These are phyloP conservation scores for Papilio polyxenes DNA, from an alignment of 1,140 invertebrate species.

Conservation along the genomic window DNA sequence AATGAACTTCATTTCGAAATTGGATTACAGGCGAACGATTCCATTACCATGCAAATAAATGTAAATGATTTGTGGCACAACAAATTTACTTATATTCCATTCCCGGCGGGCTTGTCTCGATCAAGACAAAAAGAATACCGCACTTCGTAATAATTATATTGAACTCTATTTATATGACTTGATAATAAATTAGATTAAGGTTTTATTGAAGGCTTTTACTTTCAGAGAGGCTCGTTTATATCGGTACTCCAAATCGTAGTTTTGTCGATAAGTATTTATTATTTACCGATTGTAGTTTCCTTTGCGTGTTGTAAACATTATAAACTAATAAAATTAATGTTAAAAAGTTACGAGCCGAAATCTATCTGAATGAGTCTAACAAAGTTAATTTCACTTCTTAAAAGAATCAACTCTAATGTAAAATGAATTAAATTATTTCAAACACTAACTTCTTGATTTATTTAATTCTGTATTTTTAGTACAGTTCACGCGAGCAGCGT, in stretches of 20 bases:
- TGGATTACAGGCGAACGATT: conserved; percentile 34
- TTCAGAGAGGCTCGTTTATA: too few relatives aligned
- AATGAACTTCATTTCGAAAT: conserved; percentile 36
- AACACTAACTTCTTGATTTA: neutral
- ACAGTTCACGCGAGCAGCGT: neutral
- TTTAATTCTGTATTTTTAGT: conserved; percentile 7
- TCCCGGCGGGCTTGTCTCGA: neutral
- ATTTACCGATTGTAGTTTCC: too few relatives aligned
- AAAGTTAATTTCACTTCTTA: too few relatives aligned
- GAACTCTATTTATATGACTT: neutral
- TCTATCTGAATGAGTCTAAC: too few relatives aligned
- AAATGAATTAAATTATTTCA: neutral
- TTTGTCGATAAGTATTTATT: too few relatives aligned
- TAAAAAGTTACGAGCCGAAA: too few relatives aligned
- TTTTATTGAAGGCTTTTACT: neutral
- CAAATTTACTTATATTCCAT: conserved; percentile 33
- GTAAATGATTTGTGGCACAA: conserved; percentile 29
- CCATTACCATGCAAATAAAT: conserved; percentile 37
- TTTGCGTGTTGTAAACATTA: too few relatives aligned
- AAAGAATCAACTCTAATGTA: neutral
- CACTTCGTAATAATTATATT: neutral
- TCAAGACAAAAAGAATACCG: neutral
- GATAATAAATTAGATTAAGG: neutral
- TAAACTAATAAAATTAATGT: too few relatives aligned
- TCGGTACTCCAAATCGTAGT: too few relatives aligned